These are phyloP conservation scores for Margaritifera margaritifera DNA, from an alignment of 2,888 invertebrate species.

Conservation along the genomic window DNA sequence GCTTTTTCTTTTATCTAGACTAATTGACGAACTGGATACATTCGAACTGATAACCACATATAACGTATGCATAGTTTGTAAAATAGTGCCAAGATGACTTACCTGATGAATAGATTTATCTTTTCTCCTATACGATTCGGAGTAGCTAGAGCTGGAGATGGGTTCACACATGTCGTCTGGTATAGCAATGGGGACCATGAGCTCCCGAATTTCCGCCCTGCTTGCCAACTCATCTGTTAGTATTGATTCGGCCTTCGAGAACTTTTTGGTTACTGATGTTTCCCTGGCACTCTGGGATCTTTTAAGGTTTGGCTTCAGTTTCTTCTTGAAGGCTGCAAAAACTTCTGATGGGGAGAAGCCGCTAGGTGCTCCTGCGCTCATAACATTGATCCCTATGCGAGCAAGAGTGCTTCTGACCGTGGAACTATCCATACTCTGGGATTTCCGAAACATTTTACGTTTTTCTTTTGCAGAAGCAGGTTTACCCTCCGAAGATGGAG, in stretches of 20 bases:
- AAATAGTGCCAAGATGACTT: too few relatives aligned
- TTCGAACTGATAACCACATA: too few relatives aligned
- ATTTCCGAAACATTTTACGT: constrained; percentile 42
- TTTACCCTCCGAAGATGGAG: constrained; percentile 4
- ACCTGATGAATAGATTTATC: too few relatives aligned
- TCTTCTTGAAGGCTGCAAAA: constrained; percentile 57
- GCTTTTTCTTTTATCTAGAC: too few relatives aligned
- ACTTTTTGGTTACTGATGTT: not conserved
- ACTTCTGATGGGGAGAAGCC: constrained; percentile 52
- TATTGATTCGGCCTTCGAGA: too few relatives aligned
- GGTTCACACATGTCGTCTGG: constrained; percentile 11
- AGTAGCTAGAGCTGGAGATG: too few relatives aligned
- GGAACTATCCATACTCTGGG: constrained; percentile 51
- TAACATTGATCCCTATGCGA: constrained; percentile 39
- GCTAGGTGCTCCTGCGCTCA: constrained; percentile 48
- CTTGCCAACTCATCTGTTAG: too few relatives aligned
- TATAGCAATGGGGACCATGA: constrained; percentile 28
- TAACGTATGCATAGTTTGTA: too few relatives aligned
- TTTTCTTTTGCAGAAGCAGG: constrained; percentile 41
- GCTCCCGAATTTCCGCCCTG: constrained; percentile 14
- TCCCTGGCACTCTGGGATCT: constrained; percentile 38
- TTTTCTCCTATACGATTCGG: too few relatives aligned
- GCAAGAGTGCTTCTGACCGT: constrained; percentile 43
- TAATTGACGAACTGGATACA: too few relatives aligned
- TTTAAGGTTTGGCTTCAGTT: constrained; percentile 51